A percentile compares a stretch with the other conserved stretches of the same genome.
phyloP scores from a whole-genome alignment of 2,888 invertebrate genomes.

The Norana najaformis region DNA sequence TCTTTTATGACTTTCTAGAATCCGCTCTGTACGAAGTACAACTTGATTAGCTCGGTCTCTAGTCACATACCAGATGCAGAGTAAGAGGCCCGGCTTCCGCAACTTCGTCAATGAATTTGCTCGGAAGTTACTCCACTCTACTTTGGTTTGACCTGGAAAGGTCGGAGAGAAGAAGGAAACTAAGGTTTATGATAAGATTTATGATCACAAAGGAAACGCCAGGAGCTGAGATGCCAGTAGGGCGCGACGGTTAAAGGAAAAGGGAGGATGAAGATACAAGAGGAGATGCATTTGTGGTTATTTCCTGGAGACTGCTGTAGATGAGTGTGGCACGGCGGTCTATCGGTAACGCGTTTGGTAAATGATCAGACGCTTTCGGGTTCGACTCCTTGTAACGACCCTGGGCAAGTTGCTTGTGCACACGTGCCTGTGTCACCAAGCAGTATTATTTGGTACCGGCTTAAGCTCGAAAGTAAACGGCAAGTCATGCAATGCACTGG shows the following conservation, averaged over 20 bases:
- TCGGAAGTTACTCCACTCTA: background rate
- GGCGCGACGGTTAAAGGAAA: background rate
- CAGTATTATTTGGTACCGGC: no score
- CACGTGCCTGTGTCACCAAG: no score
- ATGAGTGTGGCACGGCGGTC: no score
- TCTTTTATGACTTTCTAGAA: slow-evolving; percentile 4
- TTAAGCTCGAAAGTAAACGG: no score
- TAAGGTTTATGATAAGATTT: background rate
- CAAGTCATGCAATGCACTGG: no score
- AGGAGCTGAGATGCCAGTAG: background rate
- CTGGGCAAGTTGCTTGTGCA: no score
- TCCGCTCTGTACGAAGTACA: background rate
- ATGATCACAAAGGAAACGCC: background rate
- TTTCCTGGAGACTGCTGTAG: no score
- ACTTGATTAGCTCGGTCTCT: background rate
- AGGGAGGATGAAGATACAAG: background rate
- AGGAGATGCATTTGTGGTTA: no score
- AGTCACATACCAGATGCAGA: background rate
- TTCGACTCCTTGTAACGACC: no score
- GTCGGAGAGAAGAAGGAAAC: background rate
- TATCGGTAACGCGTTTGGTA: no score
- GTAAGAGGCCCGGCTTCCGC: background rate
- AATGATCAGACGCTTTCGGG: no score
- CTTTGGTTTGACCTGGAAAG: slow-evolving; percentile 6
- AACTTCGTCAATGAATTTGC: background rate